A percentile compares a stretch with the other conserved stretches of the same genome.
Evolutionary conservation across 2,888 invertebrate genomes (phyloP).

Genomic region (Antitype chi): DNA sequence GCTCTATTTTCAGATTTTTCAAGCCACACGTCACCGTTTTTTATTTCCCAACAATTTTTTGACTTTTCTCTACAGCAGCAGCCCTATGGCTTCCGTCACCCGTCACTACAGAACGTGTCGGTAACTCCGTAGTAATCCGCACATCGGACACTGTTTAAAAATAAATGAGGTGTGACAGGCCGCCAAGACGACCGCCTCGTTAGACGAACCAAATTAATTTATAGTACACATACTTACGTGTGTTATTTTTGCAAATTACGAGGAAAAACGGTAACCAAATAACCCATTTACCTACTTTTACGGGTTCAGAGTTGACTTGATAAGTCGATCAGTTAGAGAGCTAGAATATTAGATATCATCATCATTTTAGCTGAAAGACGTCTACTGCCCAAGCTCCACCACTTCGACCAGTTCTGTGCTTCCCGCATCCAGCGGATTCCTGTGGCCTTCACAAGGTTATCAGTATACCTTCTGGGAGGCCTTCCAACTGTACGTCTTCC

Average conservation of each 20-base stretch:
- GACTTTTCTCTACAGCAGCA: slow-evolving; percentile 6
- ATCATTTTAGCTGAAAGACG: too few relatives aligned
- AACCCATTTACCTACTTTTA: slow-evolving; percentile 3
- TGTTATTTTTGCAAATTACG: slow-evolving; percentile 43
- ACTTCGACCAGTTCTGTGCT: too few relatives aligned
- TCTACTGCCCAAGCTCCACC: too few relatives aligned
- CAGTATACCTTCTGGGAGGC: too few relatives aligned
- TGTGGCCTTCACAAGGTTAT: too few relatives aligned
- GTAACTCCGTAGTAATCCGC: slow-evolving; percentile 54
- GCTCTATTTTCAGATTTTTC: background rate
- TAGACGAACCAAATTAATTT: slow-evolving; percentile 78
- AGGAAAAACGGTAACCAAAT: slow-evolving; percentile 15
- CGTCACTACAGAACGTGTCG: slow-evolving; percentile 46
- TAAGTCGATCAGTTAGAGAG: background rate
- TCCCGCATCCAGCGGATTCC: too few relatives aligned
- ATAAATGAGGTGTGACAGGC: slow-evolving; percentile 82
- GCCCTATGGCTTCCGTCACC: slow-evolving; percentile 53
- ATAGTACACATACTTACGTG: slow-evolving; percentile 44
- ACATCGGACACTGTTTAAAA: slow-evolving; percentile 78
- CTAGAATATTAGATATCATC: background rate
- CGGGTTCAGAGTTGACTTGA: background rate
- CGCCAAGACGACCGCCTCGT: slow-evolving; percentile 73
- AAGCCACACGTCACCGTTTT: background rate
- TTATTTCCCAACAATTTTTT: too few relatives aligned
- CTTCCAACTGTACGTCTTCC: too few relatives aligned